These are phyloP conservation scores for Cydia fagiglandana DNA, from an alignment of 1,140 invertebrate species.

Conservation along the genomic window DNA sequence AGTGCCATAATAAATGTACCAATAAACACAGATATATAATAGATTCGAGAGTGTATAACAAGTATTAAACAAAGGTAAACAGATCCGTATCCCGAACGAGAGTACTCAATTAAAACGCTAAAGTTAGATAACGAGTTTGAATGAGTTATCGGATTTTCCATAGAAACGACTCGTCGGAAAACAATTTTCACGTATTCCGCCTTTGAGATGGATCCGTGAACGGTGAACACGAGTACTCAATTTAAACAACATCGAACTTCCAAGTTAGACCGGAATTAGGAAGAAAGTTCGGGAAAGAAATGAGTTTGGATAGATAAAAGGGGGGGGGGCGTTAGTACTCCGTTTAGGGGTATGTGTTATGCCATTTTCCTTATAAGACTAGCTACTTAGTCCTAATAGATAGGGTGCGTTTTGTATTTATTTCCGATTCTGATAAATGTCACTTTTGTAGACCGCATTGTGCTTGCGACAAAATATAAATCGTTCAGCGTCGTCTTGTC, in stretches of 20 bases:
- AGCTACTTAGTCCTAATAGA: too few relatives aligned
- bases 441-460: too few relatives aligned
- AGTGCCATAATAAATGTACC: neutral
- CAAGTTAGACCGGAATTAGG: conserved; percentile 22
- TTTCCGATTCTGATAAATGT: too few relatives aligned
- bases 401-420: too few relatives aligned
- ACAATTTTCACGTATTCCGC: conserved; percentile 6
- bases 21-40: too few relatives aligned
- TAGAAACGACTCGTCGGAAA: conserved; percentile 1
- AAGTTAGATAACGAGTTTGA: neutral
- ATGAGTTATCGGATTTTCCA: neutral
- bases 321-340: conserved; percentile 6
- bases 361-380: neutral
- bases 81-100: neutral
- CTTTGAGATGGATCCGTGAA: neutral
- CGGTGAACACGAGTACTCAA: conserved; percentile 16
- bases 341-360: neutral
- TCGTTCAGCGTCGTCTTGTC: too few relatives aligned
- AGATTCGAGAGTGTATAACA: too few relatives aligned
- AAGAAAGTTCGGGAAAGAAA: conserved; percentile 30
- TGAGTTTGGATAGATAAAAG: neutral
- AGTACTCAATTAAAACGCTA: neutral
- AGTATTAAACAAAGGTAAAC: too few relatives aligned
- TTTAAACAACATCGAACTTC: conserved; percentile 18
- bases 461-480: too few relatives aligned